Evolutionary conservation across 2,113 vertebrate species (phyloP).

Genomic region (Casuarius casuarius): DNA sequence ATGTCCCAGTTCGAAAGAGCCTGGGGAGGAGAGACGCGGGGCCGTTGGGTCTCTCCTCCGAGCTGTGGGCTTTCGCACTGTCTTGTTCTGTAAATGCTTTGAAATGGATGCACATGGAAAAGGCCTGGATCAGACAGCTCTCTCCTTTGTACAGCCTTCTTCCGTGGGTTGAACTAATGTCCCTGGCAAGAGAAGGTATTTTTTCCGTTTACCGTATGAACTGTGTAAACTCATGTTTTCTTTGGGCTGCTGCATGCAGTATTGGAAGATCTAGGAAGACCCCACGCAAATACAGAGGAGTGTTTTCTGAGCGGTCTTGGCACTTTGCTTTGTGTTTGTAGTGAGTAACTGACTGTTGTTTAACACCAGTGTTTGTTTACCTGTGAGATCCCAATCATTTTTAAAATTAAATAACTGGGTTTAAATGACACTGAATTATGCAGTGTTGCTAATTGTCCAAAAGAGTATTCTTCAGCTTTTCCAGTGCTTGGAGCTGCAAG

Average conservation of each 20-base stretch:
- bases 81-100: background rate
- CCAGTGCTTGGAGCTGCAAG: background rate
- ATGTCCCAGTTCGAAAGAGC: accelerated
- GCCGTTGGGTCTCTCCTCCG: accelerated
- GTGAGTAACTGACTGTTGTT: background rate
- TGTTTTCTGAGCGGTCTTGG: background rate
- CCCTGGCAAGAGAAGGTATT: background rate
- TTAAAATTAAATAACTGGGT: background rate
- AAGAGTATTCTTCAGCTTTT: background rate
- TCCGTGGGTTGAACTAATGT: background rate
- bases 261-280: background rate
- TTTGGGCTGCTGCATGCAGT: background rate
- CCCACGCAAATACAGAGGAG: background rate
- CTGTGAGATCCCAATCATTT: background rate
- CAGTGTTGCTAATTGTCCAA: too few species aligned
- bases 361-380: background rate
- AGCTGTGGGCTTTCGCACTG: background rate
- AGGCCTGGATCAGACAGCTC: accelerated
- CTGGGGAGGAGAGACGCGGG: accelerated
- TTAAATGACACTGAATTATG: background rate
- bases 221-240: background rate
- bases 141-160: background rate
- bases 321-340: background rate
- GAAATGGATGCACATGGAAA: background rate
- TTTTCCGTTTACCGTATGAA: background rate